phyloP scores from a whole-genome alignment of 2,113 vertebrate species.

The Camelus bactrianus region DNA sequence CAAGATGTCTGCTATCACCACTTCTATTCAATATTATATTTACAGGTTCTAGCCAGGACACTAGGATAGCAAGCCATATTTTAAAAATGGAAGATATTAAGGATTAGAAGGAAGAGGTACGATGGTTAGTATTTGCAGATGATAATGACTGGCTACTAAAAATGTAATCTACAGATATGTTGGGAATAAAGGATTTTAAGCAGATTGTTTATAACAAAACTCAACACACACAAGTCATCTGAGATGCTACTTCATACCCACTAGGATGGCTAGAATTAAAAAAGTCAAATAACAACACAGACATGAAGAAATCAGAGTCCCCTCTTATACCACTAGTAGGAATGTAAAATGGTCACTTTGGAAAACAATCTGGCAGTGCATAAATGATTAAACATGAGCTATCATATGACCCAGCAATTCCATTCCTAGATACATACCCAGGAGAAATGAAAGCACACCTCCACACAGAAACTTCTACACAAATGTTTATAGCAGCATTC shows the following conservation, averaged over 20 bases:
- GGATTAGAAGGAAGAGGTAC: neutral
- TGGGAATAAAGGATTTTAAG: neutral
- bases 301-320: neutral
- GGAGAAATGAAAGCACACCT: neutral
- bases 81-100: neutral
- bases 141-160: neutral
- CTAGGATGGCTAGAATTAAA: neutral
- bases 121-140: neutral
- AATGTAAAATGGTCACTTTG: neutral
- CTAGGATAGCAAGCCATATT: neutral
- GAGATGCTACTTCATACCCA: neutral
- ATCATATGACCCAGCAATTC: neutral
- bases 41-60: neutral
- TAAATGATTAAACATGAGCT: neutral
- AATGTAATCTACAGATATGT: neutral
- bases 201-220: neutral
- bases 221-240: neutral
- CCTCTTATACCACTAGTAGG: neutral
- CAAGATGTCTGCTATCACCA: neutral
- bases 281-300: neutral
- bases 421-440: neutral
- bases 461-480: neutral
- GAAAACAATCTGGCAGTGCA: neutral
- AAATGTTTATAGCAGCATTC: neutral
- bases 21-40: neutral